Evolutionary conservation across 2,888 invertebrate genomes (phyloP).

Genomic region (Hypselothyrea guttata): DNA sequence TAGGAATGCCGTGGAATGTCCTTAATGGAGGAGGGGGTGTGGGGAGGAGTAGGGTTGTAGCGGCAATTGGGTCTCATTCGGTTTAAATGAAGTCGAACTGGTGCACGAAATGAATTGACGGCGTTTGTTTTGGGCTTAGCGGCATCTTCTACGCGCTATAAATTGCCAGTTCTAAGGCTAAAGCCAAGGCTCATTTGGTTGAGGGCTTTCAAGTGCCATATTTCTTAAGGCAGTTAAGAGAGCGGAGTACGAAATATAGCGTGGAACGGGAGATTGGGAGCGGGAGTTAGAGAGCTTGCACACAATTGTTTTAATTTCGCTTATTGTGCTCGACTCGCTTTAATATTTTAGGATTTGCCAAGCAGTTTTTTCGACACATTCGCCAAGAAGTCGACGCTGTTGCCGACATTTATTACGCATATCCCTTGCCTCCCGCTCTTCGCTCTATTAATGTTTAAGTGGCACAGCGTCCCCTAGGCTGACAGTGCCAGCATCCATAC

Average conservation of each 20-base stretch:
- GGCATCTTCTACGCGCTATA: slow-evolving; percentile 67
- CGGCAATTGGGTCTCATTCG: slow-evolving; percentile 20
- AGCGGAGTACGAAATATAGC: too few species aligned
- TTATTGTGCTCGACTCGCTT: slow-evolving; percentile 70
- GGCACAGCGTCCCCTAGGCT: slow-evolving; percentile 75
- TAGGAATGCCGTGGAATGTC: slow-evolving; percentile 22
- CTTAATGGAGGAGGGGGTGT: neutral
- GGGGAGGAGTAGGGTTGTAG: neutral
- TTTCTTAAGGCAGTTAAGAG: slow-evolving; percentile 60
- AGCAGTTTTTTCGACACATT: slow-evolving; percentile 39
- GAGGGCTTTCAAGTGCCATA: slow-evolving; percentile 63
- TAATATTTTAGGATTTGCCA: slow-evolving; percentile 73
- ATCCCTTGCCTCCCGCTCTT: slow-evolving; percentile 47
- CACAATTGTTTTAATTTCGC: slow-evolving; percentile 77
- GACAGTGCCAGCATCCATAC: slow-evolving; percentile 16
- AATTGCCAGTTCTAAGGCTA: slow-evolving; percentile 55
- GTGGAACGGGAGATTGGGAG: slow-evolving; percentile 6
- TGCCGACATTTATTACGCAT: slow-evolving; percentile 78
- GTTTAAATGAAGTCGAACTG: slow-evolving; percentile 81
- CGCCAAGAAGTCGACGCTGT: slow-evolving; percentile 39
- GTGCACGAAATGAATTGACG: slow-evolving; percentile 73
- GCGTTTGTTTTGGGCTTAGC: slow-evolving; percentile 67
- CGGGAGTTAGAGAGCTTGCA: slow-evolving; percentile 34
- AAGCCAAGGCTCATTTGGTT: slow-evolving; percentile 65
- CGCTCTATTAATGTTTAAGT: slow-evolving; percentile 78